A percentile compares a stretch with the other conserved stretches of the same genome.
These are phyloP conservation scores for Entomyzon cyanotis DNA, from an alignment of 2,113 vertebrate genomes.

Conservation along the genomic window DNA sequence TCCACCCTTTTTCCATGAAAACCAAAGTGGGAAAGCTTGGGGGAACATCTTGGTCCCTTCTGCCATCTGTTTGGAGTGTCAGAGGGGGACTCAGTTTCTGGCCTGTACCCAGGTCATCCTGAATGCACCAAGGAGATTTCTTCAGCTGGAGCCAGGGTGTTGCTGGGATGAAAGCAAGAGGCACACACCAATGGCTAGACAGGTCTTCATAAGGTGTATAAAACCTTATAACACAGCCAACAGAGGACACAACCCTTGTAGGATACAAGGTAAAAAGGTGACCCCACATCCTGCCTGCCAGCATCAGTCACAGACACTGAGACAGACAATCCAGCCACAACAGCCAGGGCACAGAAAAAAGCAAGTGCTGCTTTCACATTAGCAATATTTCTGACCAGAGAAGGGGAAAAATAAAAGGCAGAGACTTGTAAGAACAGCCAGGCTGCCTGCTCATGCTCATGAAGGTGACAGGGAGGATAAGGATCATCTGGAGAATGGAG, in stretches of 20 bases:
- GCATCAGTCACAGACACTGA: neutral
- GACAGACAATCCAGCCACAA: neutral
- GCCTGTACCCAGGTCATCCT: neutral
- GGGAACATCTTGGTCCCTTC: neutral
- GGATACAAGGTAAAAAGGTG: neutral
- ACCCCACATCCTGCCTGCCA: neutral
- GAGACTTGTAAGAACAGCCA: neutral
- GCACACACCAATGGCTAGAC: fast-evolving
- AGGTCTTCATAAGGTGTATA: neutral
- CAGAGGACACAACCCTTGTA: fast-evolving
- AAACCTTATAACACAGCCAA: neutral
- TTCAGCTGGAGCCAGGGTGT: neutral
- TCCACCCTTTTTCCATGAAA: neutral
- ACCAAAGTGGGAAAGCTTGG: neutral
- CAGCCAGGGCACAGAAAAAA: neutral
- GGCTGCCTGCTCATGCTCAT: neutral
- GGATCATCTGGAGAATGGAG: neutral
- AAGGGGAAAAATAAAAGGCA: neutral
- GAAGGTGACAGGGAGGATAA: neutral
- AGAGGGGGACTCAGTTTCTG: neutral
- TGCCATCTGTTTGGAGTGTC: neutral
- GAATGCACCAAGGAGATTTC: neutral
- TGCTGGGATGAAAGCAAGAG: neutral
- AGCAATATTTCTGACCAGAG: neutral
- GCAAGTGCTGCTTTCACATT: neutral